Evolutionary conservation across 1,140 invertebrate genomes (phyloP), one percentile per base, ranked within the genome.

Genomic region (Macrobrachium rosenbergii): DNA sequence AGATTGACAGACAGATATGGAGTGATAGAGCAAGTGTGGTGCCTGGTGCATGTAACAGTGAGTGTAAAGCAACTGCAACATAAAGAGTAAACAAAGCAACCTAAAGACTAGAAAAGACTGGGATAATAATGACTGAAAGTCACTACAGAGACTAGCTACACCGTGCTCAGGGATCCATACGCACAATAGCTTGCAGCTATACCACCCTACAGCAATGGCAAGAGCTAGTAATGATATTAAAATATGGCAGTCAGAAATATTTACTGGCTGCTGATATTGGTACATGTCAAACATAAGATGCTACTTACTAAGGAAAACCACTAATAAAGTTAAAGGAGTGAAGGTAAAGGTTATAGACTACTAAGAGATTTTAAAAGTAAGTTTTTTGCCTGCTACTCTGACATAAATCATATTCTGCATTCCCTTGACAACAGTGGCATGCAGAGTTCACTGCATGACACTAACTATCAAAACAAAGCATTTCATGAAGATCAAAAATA

Each of bases 11-110:
- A 75, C 78, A 37, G 45, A 76, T 11, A 81, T 43, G 23, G 16
- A 52, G 73, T 78, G 11, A 62, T 14, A 69, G 60, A 79, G 60
- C 59, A 45, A 80, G 78, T 87, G 85, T 87, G 85, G 85, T 87
- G 85, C 85, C 81, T 87, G 85, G 85, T 87, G 85, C 85, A 87
- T 87, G 85, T 87, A 60, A 87, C 85, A 87, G 78, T 87, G 78
- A 87, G 85, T 87, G 85, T 87, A 87, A 87, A 87, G 85, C 85
- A 45, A 75, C 75, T 58, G 85, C 85, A 87, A 87, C 78, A 28
- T 73, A 87, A 82, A 28, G 52, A 75, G 37, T 28, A 76, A 75
- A 87, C 64, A 72, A 87, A 87, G 85, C 85, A 87, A 87, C 85
- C 72, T 69, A 80, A 87, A 37, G 72, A 17, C 67, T 75, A 81